phyloP scores from a whole-genome alignment of 1,140 invertebrate species.

The Papilio machaon region DNA sequence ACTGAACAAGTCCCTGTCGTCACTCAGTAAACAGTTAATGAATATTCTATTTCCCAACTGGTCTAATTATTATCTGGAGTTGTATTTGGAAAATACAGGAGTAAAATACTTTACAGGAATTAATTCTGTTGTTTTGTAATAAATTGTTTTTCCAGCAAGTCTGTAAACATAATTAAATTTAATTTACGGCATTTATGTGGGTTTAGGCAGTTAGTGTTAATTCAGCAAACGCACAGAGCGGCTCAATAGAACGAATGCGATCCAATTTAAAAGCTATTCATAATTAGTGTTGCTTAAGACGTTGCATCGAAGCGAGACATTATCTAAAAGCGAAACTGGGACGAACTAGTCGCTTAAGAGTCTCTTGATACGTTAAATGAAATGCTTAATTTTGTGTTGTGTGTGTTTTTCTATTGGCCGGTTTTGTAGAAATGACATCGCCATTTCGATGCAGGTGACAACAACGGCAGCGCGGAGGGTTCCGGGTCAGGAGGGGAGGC shows the following conservation, averaged over 20 bases:
- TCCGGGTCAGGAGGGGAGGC: slow-evolving; percentile 86
- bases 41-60: slow-evolving; percentile 37
- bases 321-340: slow-evolving; percentile 29
- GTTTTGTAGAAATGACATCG: slow-evolving; percentile 19
- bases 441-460: slow-evolving; percentile 63
- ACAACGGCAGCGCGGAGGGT: slow-evolving; percentile 84
- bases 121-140: neutral
- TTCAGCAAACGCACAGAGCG: slow-evolving; percentile 21
- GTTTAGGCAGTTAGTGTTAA: neutral
- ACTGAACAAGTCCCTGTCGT: slow-evolving; percentile 45
- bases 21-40: slow-evolving; percentile 56
- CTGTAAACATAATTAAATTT: neutral
- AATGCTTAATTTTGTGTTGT: neutral
- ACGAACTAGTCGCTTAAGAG: slow-evolving; percentile 11
- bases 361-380: slow-evolving; percentile 25
- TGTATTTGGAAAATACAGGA: neutral
- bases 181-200: neutral
- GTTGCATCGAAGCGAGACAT: slow-evolving; percentile 27
- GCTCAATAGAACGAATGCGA: slow-evolving; percentile 62
- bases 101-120: neutral
- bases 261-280: slow-evolving; percentile 62
- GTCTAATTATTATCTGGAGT: slow-evolving; percentile 3
- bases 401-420: neutral
- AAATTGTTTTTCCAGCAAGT: neutral
- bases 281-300: slow-evolving; percentile 57